Evolutionary conservation across 2,797 vertebrate species (phyloP), one percentile per base, ranked within the genome.

Genomic region (Chromis chromis): DNA sequence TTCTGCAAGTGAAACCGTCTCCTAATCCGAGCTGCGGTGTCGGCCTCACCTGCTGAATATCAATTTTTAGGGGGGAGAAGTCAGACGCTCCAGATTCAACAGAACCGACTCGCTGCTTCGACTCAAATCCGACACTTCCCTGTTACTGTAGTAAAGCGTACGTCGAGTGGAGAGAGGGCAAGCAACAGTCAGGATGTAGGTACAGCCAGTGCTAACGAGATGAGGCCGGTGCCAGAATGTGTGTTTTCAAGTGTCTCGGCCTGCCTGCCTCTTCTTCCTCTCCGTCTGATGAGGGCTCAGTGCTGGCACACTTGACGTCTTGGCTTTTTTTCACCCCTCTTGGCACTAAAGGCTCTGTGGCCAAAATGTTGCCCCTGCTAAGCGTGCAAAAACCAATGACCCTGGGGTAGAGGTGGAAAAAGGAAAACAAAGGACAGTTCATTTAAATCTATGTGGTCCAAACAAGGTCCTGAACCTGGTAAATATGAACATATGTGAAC

Each of bases 201-300:
- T 42, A 83, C 68, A 85, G 82, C 57, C 72, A 86, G 82, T 69
- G 74, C 76, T 86, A 85, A 89, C 81, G 49, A 71, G 63, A 85
- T 27, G 56, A 74, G 60, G 69, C 25, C 10, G 13, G 14, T 76
- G 86, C 90, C 85, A 89, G 60, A 73, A 83, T 76, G 78, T 79
- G 74, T 60, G 63, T 75, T 74, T 74, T 68, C 39, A 39, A 75
- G 78, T 36, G 65, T 84, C 27, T 70, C 54, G 21, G 52, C 61
- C 69, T 56, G 56, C 66, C 53, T 85, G 40, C 84, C 73, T 74
- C 75, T 75, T 62, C 52, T 25, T 24, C 65, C 67, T 74, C 74
- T 71, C 73, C n/a, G 79, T 84, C 74, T 84, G 83, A 77, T 44
- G 60, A 69, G 55, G 65, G 14, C 55, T 83, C 74, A 71, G 74